Conservation (phyloP, 2,113 vertebrate genomes). For the Oncorhynchus keta region DNA sequence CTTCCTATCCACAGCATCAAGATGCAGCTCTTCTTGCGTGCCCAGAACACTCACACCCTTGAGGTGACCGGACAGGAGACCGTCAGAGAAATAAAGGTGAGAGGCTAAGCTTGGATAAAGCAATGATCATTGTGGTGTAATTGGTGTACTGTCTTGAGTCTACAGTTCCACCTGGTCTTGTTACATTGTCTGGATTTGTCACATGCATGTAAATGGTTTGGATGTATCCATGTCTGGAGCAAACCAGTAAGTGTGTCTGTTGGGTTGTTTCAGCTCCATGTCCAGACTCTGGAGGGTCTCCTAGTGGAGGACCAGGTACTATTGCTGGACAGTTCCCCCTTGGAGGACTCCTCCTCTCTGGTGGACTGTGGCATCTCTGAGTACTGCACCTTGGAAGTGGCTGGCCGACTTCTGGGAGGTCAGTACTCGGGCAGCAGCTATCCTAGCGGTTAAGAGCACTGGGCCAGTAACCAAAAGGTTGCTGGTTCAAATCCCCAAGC, state of each 20-base stretch:
- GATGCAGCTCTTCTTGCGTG: slow-evolving; percentile 91
- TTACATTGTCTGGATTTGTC: neutral
- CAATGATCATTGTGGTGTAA: neutral
- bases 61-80: slow-evolving; percentile 89
- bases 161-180: neutral
- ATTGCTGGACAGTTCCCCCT: slow-evolving; percentile 72
- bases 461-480: no score
- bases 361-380: slow-evolving; percentile 72
- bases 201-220: no score
- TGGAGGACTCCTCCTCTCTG: slow-evolving; percentile 70
- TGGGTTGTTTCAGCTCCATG: slow-evolving; percentile 60
- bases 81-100: slow-evolving; percentile 85
- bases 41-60: slow-evolving; percentile 84
- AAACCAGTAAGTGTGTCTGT: neutral
- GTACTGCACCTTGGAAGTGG: slow-evolving; percentile 75
- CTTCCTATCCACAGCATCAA: slow-evolving; percentile 51
- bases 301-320: slow-evolving; percentile 75
- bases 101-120: neutral
- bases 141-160: neutral
- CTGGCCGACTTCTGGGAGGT: slow-evolving; percentile 79
- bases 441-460: no score
- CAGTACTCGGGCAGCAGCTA: slow-evolving; percentile 8
- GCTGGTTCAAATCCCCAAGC: no score
- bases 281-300: slow-evolving; percentile 75
- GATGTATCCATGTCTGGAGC: no score